Conservation (phyloP, 2,113 vertebrate species). For the Austrofundulus limnaeus region DNA sequence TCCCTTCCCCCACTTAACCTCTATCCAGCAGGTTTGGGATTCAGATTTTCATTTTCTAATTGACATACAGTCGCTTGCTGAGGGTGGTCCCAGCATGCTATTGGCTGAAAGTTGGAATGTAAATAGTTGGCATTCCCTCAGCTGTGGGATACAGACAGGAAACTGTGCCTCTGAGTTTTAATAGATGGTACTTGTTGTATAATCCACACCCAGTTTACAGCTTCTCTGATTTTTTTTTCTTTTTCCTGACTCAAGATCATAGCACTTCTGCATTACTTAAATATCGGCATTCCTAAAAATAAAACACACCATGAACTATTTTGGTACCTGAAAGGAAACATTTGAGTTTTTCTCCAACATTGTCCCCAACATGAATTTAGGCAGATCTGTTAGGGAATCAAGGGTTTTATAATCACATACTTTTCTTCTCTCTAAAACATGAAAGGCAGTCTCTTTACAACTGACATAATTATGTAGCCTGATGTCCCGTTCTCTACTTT, state of each 20-base stretch:
- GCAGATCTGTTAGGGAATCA: too few relatives aligned
- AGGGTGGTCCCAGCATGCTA: constrained; percentile 30
- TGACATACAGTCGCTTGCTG: constrained; percentile 63
- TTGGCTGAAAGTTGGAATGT: constrained; percentile 57
- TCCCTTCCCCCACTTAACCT: constrained; percentile 24
- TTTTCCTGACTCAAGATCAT: neutral
- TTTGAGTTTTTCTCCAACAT: too few relatives aligned
- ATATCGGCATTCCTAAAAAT: neutral
- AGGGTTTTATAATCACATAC: too few relatives aligned
- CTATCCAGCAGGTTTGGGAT: constrained; percentile 35
- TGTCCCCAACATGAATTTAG: too few relatives aligned
- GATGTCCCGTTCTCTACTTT: too few relatives aligned
- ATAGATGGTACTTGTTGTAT: constrained; percentile 44
- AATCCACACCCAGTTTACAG: constrained; percentile 53
- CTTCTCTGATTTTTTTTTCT: neutral
- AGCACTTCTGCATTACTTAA: neutral
- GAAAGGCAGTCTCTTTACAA: too few relatives aligned
- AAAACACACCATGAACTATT: neutral
- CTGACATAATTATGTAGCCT: too few relatives aligned
- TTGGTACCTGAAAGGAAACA: neutral
- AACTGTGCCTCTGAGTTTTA: constrained; percentile 65
- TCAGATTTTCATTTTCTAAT: constrained; percentile 53
- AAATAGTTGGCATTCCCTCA: constrained; percentile 66
- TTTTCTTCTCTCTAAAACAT: too few relatives aligned
- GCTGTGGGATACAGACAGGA: constrained; percentile 69